Percentiles rank a stretch among this genome's conserved stretches.
phyloP scores from a whole-genome alignment of 2,797 vertebrate species.

The Lycodopsis pacificus region DNA sequence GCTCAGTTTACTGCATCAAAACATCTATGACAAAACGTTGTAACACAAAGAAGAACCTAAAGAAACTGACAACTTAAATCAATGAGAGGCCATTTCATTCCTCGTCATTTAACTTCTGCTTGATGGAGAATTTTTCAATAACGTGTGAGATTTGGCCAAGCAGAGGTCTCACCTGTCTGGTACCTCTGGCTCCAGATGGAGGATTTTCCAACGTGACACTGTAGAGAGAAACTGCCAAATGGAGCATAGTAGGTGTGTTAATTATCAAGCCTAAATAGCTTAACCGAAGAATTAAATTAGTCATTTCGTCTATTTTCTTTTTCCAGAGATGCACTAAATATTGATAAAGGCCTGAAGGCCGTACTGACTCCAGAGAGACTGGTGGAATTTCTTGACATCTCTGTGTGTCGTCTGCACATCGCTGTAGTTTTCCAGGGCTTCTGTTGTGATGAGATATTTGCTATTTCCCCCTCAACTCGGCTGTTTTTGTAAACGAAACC shows the following conservation, averaged over 20 bases:
- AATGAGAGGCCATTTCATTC: background rate
- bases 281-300: conserved; percentile 3
- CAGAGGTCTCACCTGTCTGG: conserved; percentile 40
- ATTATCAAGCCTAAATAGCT: background rate
- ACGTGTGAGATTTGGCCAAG: conserved; percentile 53
- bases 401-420: background rate
- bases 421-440: background rate
- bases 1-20: background rate
- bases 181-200: conserved; percentile 10
- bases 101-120: conserved; percentile 6
- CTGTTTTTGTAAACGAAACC: background rate
- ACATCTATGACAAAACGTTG: background rate
- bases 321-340: background rate
- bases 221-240: conserved; percentile 45
- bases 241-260: background rate
- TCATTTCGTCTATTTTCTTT: background rate
- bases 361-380: conserved; percentile 6
- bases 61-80: background rate
- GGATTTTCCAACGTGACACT: conserved; percentile 17
- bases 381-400: background rate
- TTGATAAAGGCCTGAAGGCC: background rate
- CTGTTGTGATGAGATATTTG: background rate
- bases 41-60: background rate
- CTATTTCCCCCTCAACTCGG: background rate
- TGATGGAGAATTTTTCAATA: conserved; percentile 46